Evolutionary conservation across 1,140 invertebrate species (phyloP), one percentile per base, ranked within the genome.

Genomic region (Lerema accius): DNA sequence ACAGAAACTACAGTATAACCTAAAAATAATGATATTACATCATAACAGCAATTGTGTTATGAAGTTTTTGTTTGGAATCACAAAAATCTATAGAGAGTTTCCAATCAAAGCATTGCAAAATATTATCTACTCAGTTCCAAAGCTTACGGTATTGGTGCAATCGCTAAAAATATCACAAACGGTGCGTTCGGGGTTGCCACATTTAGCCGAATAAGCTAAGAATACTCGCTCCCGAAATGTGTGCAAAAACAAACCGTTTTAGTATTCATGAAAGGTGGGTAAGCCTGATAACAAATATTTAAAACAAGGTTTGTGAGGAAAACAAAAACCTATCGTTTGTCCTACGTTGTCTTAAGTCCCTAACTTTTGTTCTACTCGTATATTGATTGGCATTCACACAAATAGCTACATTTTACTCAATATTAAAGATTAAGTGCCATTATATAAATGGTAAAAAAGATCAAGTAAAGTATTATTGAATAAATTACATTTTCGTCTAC

Each of bases 111-210:
- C 13, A 35, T 49, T 49, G 3, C 26, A 53, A 28, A 23, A 39
- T 17, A 39, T 35, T 46, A 19, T 10, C 40, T 17, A 19, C 13
- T 59, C 56, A 59, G 37, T 59, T 48, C 43, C 56, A 59, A 59
- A 59, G 56, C 56, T 59, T 48, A 59, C 43, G 37, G 56, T 48
- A 59, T 59, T 26, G 40, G 43, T 59, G 55, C 56, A 48, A 39
- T 37, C 56, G 10, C 43, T 59, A 59, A 59, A 39, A 48, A 59
- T 48, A 46, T 15, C 56, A n/a, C 49, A 37, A 43, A 39, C 5
- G 4, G 5, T 32, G 37, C 56, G 26, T 28, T 35, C 16, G 43
- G 32, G 35, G 19, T 14, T 16, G 35, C 32, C 56, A 48, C 56
- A 59, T 59, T 37, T 59, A 48, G 26, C 43, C 17, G 32, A 19